Percentiles rank a stretch among this genome's conserved stretches.
These are phyloP conservation scores for Larimichthys crocea DNA, from an alignment of 2,113 vertebrate species.

Conservation along the genomic window DNA sequence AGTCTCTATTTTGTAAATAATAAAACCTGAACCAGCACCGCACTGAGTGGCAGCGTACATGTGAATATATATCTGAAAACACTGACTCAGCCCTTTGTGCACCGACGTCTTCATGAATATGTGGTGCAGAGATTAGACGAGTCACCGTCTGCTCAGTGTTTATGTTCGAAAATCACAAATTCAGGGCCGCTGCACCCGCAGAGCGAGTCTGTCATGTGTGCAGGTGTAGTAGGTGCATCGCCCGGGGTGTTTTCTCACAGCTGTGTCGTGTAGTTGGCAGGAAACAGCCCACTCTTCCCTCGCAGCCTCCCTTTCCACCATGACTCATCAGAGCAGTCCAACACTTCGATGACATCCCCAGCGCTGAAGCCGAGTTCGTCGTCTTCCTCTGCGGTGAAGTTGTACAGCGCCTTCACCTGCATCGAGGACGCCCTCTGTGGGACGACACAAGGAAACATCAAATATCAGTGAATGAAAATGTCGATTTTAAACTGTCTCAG, in stretches of 20 bases:
- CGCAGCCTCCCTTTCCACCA: slow-evolving; percentile 94
- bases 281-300: slow-evolving; percentile 90
- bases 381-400: slow-evolving; percentile 89
- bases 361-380: slow-evolving; percentile 91
- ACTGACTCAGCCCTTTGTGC: slow-evolving; percentile 3
- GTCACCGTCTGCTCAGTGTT: slow-evolving; percentile 20
- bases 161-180: background rate
- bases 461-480: too few species aligned
- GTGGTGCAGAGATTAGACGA: background rate
- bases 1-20: background rate
- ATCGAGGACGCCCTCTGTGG: slow-evolving; percentile 49
- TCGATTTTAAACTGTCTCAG: background rate
- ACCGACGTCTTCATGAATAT: background rate
- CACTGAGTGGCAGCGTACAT: background rate
- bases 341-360: slow-evolving; percentile 91
- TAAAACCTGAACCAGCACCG: background rate
- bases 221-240: background rate
- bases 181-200: background rate
- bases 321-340: slow-evolving; percentile 88
- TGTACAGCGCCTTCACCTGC: slow-evolving; percentile 90
- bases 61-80: background rate
- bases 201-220: background rate
- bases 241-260: slow-evolving; percentile 46
- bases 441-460: background rate
- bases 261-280: slow-evolving; percentile 55